A percentile compares a stretch with the other conserved stretches of the same genome.
These are phyloP conservation scores for Catharus minimus DNA, from an alignment of 2,113 vertebrate genomes.

Conservation along the genomic window DNA sequence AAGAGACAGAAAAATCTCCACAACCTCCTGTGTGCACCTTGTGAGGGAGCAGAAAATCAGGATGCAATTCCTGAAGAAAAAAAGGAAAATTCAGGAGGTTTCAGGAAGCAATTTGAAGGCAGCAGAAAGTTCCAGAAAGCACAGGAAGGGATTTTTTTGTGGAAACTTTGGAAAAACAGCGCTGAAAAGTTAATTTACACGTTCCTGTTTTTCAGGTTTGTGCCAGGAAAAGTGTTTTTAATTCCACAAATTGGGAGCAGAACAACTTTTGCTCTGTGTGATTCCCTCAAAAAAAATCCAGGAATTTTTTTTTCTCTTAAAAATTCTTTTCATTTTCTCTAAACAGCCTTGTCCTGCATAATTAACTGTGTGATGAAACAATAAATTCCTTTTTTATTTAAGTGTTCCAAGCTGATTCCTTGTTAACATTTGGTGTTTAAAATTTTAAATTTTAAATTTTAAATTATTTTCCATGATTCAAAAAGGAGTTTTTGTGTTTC, in stretches of 20 bases:
- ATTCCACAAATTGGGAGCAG: neutral
- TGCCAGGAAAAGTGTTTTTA: neutral
- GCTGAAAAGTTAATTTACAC: neutral
- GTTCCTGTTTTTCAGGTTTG: neutral
- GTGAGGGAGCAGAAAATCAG: neutral
- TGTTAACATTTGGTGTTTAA: neutral
- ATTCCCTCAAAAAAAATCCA: neutral
- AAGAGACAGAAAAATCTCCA: neutral
- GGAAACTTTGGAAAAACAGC: neutral
- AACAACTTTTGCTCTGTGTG: fast-evolving
- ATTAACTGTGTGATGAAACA: neutral
- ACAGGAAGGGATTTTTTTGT: neutral
- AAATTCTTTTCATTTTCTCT: neutral
- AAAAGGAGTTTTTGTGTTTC: neutral
- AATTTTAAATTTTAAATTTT: neutral
- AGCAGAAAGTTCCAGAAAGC: neutral
- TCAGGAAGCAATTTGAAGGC: neutral
- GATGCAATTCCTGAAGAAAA: neutral
- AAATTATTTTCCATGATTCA: neutral
- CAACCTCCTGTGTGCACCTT: neutral
- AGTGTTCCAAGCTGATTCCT: neutral
- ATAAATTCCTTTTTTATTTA: neutral
- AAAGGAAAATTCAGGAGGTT: neutral
- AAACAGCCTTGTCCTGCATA: neutral
- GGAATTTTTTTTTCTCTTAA: neutral